Conservation (phyloP, 2,797 vertebrate species). For the Notolabrus celidotus region DNA sequence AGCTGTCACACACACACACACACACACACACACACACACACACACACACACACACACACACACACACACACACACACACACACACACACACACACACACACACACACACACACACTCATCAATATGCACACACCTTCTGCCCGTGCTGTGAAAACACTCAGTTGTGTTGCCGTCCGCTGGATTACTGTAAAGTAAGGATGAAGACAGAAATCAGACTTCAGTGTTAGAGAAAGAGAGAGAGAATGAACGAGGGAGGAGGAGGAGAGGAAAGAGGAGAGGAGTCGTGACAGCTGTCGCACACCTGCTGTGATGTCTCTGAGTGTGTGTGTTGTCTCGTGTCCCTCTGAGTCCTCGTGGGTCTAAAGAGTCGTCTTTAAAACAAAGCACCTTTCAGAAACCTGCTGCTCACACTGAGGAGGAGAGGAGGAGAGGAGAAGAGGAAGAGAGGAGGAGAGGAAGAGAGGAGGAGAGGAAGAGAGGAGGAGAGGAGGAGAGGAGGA, state of each 20-base stretch:
- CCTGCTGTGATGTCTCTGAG: neutral
- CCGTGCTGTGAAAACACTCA: neutral
- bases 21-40: slow-evolving; percentile 29
- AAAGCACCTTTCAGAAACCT: too few relatives aligned
- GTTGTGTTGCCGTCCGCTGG: too few relatives aligned
- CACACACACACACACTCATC: slow-evolving; percentile 38
- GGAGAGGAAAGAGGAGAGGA: too few relatives aligned
- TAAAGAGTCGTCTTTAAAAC: too few relatives aligned
- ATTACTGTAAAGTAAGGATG: too few relatives aligned
- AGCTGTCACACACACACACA: slow-evolving; percentile 30
- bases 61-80: too few relatives aligned
- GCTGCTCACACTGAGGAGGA: too few relatives aligned
- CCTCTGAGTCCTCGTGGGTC: too few relatives aligned
- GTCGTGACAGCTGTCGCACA: neutral
- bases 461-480: neutral
- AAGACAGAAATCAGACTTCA: too few relatives aligned
- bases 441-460: rapidly evolving
- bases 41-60: neutral
- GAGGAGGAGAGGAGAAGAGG: too few relatives aligned
- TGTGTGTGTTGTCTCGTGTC: neutral
- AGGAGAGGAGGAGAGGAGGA: rapidly evolving
- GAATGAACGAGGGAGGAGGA: too few relatives aligned
- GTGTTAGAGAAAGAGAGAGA: too few relatives aligned
- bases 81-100: slow-evolving; percentile 1
- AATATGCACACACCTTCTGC: slow-evolving; percentile 34